Base-by-base conservation (phyloP, 1,140 invertebrate genomes). In the Arion vulgaris region DNA sequence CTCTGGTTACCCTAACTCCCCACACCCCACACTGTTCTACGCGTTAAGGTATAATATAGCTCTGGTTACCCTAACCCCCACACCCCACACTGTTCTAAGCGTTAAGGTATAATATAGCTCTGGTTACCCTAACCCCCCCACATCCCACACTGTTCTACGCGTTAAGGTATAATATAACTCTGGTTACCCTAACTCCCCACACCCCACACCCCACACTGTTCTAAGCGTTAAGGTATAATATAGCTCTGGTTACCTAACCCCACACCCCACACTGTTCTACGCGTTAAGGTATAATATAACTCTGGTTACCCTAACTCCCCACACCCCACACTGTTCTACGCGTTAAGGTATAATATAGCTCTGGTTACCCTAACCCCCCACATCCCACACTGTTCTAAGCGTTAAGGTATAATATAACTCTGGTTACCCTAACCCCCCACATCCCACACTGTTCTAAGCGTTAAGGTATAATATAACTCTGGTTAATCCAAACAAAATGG, bases 401-500 rank as follows among this genome's bases (percentile, higher is more conserved):
- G 28, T 66, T 66, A 66, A 34, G n/a, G 62, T 32, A 66, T 66
- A 66, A 66, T 28, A 66, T 66, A 17, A 28, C 62, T n/a, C 62
- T 66, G 62, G 62, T 66, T 32, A 19, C 45, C 45, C 26, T 5
- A 9, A 13, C 57, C 57, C 11, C 57, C 57, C 57, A 62, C 57
- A 15, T 5, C 57, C 26, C 28, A 28, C 17, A 7, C 62, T 4
- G 7, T 23, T 28, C 28, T 5, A 11, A 66, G 17, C 4, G 28
- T 66, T 66, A 66, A 34, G n/a, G 62, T 32, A 66, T 66, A 66
- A 66, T 28, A 66, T 66, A 17, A 28, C 62, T n/a, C 62, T 66
- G 62, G 62, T 66, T 32, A 66, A 66, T 66, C 28, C 62, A 32
- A n/a, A 66, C n/a, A 66, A 66, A 66, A 66, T 66, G 62, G 62